These are phyloP conservation scores for Chlamydotis undulata DNA, from an alignment of 2,113 vertebrate species.

Conservation along the genomic window DNA sequence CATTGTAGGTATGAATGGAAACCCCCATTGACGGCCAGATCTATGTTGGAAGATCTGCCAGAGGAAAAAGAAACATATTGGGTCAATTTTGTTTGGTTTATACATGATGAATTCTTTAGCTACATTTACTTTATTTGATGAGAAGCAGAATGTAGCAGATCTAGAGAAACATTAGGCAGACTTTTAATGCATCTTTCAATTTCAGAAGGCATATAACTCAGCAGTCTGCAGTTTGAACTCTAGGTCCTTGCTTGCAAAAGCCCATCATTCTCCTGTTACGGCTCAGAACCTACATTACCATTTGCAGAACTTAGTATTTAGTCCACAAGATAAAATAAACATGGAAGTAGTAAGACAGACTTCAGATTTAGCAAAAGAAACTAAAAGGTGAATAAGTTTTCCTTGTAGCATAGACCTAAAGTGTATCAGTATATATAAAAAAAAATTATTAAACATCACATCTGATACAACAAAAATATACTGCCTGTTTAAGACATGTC, in stretches of 20 bases:
- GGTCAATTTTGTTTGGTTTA: background rate
- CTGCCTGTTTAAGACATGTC: background rate
- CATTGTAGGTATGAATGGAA: slow-evolving; percentile 58
- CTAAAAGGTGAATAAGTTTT: background rate
- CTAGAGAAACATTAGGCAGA: background rate
- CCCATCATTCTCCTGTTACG: background rate
- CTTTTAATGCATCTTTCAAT: background rate
- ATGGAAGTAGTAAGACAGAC: background rate
- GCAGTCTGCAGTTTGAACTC: background rate
- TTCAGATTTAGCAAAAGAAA: background rate
- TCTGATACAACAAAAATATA: background rate
- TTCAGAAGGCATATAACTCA: background rate
- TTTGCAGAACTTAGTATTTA: background rate
- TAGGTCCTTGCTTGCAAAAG: background rate
- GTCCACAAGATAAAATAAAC: background rate
- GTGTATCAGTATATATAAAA: background rate
- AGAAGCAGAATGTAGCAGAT: background rate
- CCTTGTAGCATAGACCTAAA: background rate
- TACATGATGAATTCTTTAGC: background rate
- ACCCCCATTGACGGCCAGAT: slow-evolving; percentile 23
- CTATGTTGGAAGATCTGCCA: background rate
- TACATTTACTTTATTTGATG: background rate
- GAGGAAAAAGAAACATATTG: slow-evolving; percentile 9
- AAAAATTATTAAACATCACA: background rate
- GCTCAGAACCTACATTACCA: background rate